Conservation (phyloP, 2,113 vertebrate species). For the Hippolais icterina region DNA sequence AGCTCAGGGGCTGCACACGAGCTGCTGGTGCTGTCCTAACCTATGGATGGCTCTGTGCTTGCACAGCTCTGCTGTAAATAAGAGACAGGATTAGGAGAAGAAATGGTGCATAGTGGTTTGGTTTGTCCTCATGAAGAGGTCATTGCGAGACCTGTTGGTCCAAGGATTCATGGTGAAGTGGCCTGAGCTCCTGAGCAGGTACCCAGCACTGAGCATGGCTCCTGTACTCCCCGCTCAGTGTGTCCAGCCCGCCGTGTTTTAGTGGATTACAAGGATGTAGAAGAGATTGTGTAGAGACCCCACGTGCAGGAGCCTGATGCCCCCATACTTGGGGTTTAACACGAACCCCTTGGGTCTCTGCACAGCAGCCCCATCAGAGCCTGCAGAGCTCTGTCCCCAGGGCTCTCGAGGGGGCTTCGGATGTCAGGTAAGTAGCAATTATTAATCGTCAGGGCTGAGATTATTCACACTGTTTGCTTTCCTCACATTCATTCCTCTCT, state of each 20-base stretch:
- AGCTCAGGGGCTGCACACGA: fast-evolving
- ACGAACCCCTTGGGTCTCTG: neutral
- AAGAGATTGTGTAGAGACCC: neutral
- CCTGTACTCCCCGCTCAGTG: fast-evolving
- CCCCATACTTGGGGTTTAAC: neutral
- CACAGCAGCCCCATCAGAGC: neutral
- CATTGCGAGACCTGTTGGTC: fast-evolving
- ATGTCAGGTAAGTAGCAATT: constrained; percentile 1
- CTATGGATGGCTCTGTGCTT: neutral
- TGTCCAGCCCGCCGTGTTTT: neutral
- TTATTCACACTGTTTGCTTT: constrained; percentile 36
- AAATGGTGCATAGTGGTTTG: neutral
- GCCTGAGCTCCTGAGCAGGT: neutral
- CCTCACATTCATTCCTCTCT: neutral
- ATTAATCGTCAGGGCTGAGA: neutral
- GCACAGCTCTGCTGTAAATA: neutral
- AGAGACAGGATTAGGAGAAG: neutral
- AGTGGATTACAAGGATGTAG: neutral
- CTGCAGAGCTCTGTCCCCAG: neutral
- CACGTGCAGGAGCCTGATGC: neutral
- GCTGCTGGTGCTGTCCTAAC: neutral
- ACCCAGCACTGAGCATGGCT: fast-evolving
- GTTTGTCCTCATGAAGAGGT: neutral
- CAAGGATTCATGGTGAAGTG: neutral
- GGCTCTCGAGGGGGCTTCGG: neutral